Evolutionary conservation across 2,113 vertebrate species (phyloP).

Genomic region (Bombycilla garrulus): DNA sequence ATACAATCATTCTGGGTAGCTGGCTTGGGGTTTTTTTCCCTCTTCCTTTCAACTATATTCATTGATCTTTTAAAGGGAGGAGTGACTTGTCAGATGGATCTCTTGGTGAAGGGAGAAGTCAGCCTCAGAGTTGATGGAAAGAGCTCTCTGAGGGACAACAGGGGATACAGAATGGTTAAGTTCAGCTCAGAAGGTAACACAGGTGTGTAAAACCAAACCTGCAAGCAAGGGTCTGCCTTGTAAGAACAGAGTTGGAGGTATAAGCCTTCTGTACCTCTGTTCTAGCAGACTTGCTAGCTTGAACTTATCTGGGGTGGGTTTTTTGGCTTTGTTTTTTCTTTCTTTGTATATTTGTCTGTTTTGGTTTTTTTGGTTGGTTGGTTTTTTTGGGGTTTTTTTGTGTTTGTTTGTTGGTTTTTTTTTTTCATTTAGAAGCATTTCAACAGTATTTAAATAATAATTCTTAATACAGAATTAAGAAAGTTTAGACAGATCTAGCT

Average conservation of each 20-base stretch:
- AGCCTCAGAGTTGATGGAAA: neutral
- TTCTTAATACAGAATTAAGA: neutral
- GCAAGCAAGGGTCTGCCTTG: neutral
- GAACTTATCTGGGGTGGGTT: neutral
- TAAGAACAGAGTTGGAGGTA: neutral
- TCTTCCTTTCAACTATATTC: neutral
- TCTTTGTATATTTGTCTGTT: accelerated
- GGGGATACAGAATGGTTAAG: neutral
- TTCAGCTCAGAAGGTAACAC: neutral
- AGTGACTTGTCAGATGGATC: neutral
- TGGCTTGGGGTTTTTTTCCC: neutral
- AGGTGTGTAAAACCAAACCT: neutral
- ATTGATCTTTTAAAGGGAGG: neutral
- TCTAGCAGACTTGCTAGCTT: neutral
- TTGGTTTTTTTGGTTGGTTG: accelerated
- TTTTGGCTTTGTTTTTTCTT: neutral
- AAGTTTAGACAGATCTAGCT: neutral
- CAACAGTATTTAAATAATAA: neutral
- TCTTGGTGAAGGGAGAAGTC: neutral
- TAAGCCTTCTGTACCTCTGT: neutral
- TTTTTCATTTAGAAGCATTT: neutral
- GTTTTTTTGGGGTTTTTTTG: no score
- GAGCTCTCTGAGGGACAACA: neutral
- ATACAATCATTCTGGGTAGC: neutral
- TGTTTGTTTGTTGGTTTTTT: neutral